phyloP scores from a whole-genome alignment of 2,113 vertebrate species.

The Hippocampus barbouri region DNA sequence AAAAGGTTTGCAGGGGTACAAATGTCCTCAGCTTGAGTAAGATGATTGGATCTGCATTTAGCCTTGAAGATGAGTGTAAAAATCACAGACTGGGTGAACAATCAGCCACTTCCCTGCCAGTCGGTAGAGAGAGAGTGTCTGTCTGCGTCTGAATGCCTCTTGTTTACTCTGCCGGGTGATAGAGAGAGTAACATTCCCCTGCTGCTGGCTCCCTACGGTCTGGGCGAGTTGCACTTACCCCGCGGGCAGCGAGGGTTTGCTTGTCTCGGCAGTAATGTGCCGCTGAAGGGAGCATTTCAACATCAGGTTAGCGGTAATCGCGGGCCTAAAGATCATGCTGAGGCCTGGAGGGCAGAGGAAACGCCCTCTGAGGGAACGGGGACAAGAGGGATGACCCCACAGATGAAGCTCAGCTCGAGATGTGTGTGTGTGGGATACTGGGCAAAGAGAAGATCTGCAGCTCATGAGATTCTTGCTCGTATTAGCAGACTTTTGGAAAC shows the following conservation, averaged over 20 bases:
- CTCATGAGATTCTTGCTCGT: conserved; percentile 20
- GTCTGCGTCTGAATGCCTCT: conserved; percentile 47
- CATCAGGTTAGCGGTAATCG: conserved; percentile 72
- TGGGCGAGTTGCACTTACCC: conserved; percentile 57
- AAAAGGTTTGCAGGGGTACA: conserved; percentile 52
- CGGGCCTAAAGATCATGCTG: conserved; percentile 44
- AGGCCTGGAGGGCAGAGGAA: conserved; percentile 60
- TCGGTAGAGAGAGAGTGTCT: conserved; percentile 33
- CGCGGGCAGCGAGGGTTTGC: conserved; percentile 59
- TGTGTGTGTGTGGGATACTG: conserved; percentile 26
- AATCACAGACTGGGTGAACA: conserved; percentile 66
- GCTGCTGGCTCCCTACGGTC: conserved; percentile 64
- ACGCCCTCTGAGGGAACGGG: conserved; percentile 58
- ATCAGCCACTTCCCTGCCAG: conserved; percentile 56
- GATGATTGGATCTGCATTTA: conserved; percentile 55
- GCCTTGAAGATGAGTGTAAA: conserved; percentile 62
- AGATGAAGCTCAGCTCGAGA: conserved; percentile 45
- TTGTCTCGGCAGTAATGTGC: conserved; percentile 69
- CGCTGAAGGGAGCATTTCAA: conserved; percentile 69
- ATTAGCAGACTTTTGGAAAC: conserved; percentile 24
- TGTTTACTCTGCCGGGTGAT: conserved; percentile 67
- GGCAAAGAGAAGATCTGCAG: conserved; percentile 19
- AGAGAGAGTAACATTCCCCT: conserved; percentile 57
- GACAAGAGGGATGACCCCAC: conserved; percentile 53
- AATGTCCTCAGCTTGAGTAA: conserved; percentile 53